Evolutionary conservation across 53 echinoderm and acorn worm species (phyloP).

Genomic region (Antedon mediterranea): DNA sequence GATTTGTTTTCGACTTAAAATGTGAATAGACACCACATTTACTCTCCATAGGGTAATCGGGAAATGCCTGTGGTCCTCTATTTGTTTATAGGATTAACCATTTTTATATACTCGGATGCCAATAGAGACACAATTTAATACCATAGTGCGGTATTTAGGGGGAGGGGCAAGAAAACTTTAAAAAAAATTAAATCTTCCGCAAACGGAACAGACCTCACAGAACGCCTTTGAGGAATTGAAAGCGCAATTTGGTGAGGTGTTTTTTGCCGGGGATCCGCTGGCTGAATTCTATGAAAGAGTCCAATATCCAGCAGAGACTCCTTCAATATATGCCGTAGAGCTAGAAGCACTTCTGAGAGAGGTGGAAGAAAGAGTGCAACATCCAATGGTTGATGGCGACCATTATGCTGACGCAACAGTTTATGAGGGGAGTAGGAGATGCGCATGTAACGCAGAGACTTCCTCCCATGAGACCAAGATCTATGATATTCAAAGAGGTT

Average conservation of each 20-base stretch:
- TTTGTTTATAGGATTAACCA: too few relatives aligned
- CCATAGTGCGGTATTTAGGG: constrained; percentile 18
- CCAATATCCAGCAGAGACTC: constrained; percentile 3
- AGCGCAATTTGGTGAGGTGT: constrained; percentile 14
- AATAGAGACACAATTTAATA: constrained; percentile 4
- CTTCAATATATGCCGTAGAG: constrained; percentile 15
- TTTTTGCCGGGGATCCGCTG: constrained; percentile 11
- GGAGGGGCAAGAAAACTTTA: constrained; percentile 17
- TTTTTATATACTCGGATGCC: neutral
- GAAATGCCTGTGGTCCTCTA: too few relatives aligned
- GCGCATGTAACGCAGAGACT: neutral
- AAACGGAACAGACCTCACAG: neutral
- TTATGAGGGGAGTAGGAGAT: neutral
- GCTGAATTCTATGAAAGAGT: constrained; percentile 24
- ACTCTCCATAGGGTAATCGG: too few relatives aligned
- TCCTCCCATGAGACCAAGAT: neutral
- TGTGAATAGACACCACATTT: too few relatives aligned
- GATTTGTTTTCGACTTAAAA: too few relatives aligned
- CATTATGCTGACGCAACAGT: neutral
- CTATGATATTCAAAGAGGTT: constrained; percentile 4
- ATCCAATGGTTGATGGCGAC: neutral
- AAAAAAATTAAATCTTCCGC: constrained; percentile 12
- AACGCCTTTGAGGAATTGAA: constrained; percentile 4
- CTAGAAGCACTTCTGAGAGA: neutral
- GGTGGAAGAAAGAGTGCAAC: neutral